phyloP scores from a whole-genome alignment of 2,888 invertebrate genomes.

The Amblyjoppa fuscipennis region DNA sequence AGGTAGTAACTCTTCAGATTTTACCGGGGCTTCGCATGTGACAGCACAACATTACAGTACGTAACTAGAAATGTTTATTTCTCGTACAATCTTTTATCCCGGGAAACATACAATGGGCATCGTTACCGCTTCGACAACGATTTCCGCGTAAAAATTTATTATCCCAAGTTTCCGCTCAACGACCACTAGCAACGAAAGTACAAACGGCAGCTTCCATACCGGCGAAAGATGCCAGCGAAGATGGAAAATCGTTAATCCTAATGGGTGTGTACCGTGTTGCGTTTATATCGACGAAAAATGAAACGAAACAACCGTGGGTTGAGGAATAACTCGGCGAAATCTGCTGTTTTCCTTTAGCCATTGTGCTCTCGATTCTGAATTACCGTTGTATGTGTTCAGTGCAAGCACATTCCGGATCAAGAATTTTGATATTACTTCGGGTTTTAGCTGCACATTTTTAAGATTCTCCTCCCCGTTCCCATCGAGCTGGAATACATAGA shows the following conservation, averaged over 20 bases:
- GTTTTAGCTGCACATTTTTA: not conserved
- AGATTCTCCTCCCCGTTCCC: not conserved
- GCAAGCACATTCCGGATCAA: not conserved
- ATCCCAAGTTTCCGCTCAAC: constrained; percentile 33
- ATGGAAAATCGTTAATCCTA: constrained; percentile 34
- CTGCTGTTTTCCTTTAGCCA: constrained; percentile 15
- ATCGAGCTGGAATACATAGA: constrained; percentile 8
- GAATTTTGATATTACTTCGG: not conserved
- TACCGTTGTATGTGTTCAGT: constrained; percentile 2
- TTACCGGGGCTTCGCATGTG: no score
- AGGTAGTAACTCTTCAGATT: no score
- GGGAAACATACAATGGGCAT: constrained; percentile 31
- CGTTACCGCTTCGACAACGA: constrained; percentile 39
- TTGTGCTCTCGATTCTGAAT: not conserved
- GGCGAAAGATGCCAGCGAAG: not conserved
- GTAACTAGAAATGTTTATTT: not conserved
- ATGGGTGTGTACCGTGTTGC: not conserved
- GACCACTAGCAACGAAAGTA: not conserved
- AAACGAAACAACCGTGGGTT: not conserved
- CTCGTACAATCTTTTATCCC: not conserved
- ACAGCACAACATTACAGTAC: no score
- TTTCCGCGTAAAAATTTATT: constrained; percentile 40
- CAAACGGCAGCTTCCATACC: not conserved
- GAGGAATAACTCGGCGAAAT: constrained; percentile 31
- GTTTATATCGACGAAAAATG: constrained; percentile 19